Base-by-base conservation (phyloP, 2,888 invertebrate genomes). In the Actias luna region DNA sequence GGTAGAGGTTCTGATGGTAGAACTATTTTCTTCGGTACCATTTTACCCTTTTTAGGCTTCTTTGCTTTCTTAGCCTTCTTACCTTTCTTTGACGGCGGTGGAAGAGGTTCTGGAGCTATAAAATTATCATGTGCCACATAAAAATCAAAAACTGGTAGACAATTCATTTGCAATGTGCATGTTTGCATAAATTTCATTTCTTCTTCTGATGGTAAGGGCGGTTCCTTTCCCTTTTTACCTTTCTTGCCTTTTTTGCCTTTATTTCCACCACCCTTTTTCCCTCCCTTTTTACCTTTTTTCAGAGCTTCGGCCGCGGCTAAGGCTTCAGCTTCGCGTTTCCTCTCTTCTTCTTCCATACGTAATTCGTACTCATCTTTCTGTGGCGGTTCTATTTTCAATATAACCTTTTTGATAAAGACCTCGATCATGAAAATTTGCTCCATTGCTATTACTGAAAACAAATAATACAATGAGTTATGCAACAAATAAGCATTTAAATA, bases 401-500 rank as follows among this genome's bases (percentile, higher is more conserved):
- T 65, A 10, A 92, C 90, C 67, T 82, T 89, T 71, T 90, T 90
- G 5, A 92, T 90, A 63, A 85, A 90, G 1, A 89, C 84, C 75
- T 92, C 92, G 31, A 92, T 86, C 91, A 92, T 90, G 63, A 92
- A 92, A 63, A 92, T 90, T 79, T 92, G 92, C 64, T 92, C 92
- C 92, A 92, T 92, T 64, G 64, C 66, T 52, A 58, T 59, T 29
- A 35, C 64, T 62, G 59, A 36, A 64, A 52, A 29, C 18, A 42
- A 59, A 55, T 27, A 60, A 39, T 2, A 5, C 16, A 39, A n/a
- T n/a, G 10, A 50, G 3, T 3, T 3, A 25, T 25, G 22, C 22
- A 22, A 25, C n/a, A 36, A 12, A 36, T 16, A 36, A 8, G 12
- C 25, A 25, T 22, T 50, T 25, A 25, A 8, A 50, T 25, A 22